Base-by-base conservation (phyloP, 2,888 invertebrate species). In the Rotaria socialis region DNA sequence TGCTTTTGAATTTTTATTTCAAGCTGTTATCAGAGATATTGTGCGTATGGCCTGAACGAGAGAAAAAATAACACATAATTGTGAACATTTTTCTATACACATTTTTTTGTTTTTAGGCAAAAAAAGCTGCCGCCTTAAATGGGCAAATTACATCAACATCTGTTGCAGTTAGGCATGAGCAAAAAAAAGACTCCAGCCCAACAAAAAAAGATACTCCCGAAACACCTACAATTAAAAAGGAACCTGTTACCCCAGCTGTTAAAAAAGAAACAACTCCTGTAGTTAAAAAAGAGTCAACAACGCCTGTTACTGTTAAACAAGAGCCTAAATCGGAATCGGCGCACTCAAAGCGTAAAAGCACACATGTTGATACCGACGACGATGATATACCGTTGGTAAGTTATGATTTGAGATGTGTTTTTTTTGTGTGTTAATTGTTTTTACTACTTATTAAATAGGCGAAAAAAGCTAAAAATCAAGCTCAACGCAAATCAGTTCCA, bases 351-450 rank as follows among this genome's bases (percentile, higher is more conserved):
- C 22, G 80, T 7, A 80, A 80, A n/a, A 80, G 16, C n/a, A 8
- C 80, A 47, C n/a, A 1, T 43, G 47, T n/a, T 8, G 80, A 80
- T 19, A 10, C 27, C 7, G 75, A 67, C n/a, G 80, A 75, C 24
- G 75, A 80, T 47, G 80, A 80, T 80, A 14, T 47, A 11, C 80
- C 80, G 47, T 47, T 80, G 14, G 80, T 80, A 80, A 80, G 19
- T 24, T 16, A 52, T 35, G 35, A 6, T 10, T 56, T 7, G 0
- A 24, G 24, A 7, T 24, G 24, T 6, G 24, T 8, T 8, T 56
- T 24, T 56, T 1, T 24, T 24, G 3, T 24, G 8, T 56, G 24
- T 56, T 24, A 1, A 56, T 6, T 56, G 2, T 56, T 24, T 24
- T 24, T 24, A 35, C 35, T 35, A 35, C 8, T 24, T 41, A 16